Base-by-base conservation (phyloP, 2,888 invertebrate genomes). In the Cantharis rufa region DNA sequence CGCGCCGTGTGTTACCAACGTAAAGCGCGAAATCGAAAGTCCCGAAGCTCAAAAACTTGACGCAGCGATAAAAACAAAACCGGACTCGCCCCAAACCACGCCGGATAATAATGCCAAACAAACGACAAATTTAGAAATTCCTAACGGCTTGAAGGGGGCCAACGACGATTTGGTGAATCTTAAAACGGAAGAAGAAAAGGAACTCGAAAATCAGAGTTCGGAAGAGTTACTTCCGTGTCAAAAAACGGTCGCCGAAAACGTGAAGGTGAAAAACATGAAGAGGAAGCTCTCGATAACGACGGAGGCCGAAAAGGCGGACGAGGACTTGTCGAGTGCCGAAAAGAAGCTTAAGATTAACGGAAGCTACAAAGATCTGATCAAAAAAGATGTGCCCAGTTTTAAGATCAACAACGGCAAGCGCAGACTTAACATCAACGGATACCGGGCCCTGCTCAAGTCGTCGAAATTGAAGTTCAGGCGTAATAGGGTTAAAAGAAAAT, bases 401-500 rank as follows among this genome's bases (percentile, higher is more conserved):
- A 87, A 86, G 80, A 86, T 89, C 24, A 87, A 87, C 79, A 89
- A 89, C 79, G 89, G 88, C 15, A 91, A 86, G 87, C 88, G 84
- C 84, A 90, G 86, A 82, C 82, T 89, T 16, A 86, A 87, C 68
- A 81, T 72, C 88, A 77, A 79, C 18, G 21, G 62, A 28, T 21
- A 21, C 13, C 0, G 24, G 16, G 63, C 32, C 11, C 48, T 70
- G 1, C 24, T 48, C 1, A 68, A 73, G 76, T 80, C 81, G 69
- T 78, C 81, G 13, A 83, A 81, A 80, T 77, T 79, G 15, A 84
- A 84, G 76, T 71, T 78, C 10, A 90, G 89, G 84, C 90, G 90
- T 87, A 81, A 87, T 81, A 75, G 88, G 81, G 77, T 87, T 72
- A 89, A 90, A 85, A 87, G 90, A 81, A 89, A 91, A 89, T 86